Evolutionary conservation across 2,888 invertebrate genomes (phyloP).

Genomic region (Dynastes grantii): DNA sequence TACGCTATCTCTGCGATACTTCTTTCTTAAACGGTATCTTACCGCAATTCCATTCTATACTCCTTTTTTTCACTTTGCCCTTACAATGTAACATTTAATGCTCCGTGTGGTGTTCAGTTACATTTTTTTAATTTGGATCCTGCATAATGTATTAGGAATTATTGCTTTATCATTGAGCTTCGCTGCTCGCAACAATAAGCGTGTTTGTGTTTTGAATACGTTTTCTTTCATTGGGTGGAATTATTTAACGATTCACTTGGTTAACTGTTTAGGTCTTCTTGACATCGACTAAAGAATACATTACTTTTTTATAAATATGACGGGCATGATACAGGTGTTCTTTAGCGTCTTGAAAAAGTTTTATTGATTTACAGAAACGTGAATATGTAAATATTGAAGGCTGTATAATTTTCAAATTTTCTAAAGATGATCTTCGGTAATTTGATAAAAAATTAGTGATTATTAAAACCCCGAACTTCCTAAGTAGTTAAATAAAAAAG

Average conservation of each 20-base stretch:
- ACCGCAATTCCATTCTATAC: slow-evolving; percentile 46
- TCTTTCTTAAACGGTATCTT: slow-evolving; percentile 47
- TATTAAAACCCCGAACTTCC: too few relatives aligned
- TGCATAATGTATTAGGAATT: slow-evolving; percentile 55
- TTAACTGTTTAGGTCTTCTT: slow-evolving; percentile 27
- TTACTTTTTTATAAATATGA: slow-evolving; percentile 1
- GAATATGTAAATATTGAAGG: not conserved
- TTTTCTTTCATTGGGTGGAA: slow-evolving; percentile 50
- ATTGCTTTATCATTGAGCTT: slow-evolving; percentile 54
- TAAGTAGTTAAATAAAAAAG: too few relatives aligned
- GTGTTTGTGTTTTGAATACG: slow-evolving; percentile 50
- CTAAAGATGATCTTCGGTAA: too few relatives aligned
- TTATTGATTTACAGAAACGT: slow-evolving; percentile 1
- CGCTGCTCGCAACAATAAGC: slow-evolving; percentile 49
- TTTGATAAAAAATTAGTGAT: too few relatives aligned
- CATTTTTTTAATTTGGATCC: slow-evolving; percentile 54
- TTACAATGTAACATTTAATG: slow-evolving; percentile 45
- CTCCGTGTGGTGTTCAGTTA: slow-evolving; percentile 45
- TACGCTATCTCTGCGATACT: slow-evolving; percentile 53
- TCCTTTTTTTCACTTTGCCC: slow-evolving; percentile 40
- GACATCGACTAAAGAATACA: slow-evolving; percentile 11
- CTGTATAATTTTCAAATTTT: not conserved
- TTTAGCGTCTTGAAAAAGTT: not conserved
- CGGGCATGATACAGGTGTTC: slow-evolving; percentile 8
- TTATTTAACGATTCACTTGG: slow-evolving; percentile 47